Conservation (phyloP, 2,888 invertebrate genomes). For the Pachycephus smyrnensis region DNA sequence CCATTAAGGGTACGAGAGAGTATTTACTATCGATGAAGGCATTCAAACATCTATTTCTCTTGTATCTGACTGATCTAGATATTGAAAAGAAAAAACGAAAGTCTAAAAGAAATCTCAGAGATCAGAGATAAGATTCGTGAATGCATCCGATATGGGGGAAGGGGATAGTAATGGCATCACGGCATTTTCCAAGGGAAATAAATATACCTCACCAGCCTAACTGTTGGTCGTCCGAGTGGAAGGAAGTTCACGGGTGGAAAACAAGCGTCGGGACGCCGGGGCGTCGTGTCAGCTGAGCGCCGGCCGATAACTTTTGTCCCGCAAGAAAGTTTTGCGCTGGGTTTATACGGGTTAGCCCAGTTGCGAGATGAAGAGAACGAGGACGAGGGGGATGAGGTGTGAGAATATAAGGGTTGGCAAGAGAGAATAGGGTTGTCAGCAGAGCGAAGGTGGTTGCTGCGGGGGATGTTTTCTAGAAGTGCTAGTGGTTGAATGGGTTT, state of each 20-base stretch:
- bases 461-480: conserved; percentile 1
- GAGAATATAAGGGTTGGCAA: not conserved
- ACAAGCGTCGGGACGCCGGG: conserved; percentile 11
- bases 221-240: not conserved
- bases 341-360: conserved; percentile 35
- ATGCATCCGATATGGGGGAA: too few species aligned
- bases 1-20: not conserved
- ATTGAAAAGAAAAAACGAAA: too few species aligned
- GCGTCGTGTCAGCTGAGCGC: conserved; percentile 36
- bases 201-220: not conserved
- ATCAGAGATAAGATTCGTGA: not conserved
- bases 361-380: conserved; percentile 20
- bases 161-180: not conserved
- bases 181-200: not conserved
- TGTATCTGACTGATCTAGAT: not conserved
- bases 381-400: conserved; percentile 3
- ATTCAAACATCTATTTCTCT: not conserved
- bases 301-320: conserved; percentile 33
- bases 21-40: not conserved
- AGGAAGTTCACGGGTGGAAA: not conserved
- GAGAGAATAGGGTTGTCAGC: conserved; percentile 13
- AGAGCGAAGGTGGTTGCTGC: conserved; percentile 16
- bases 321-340: conserved; percentile 34
- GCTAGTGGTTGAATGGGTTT: not conserved
- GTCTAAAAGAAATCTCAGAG: not conserved